These are phyloP conservation scores for Eristalis intricaria DNA, from an alignment of 2,888 invertebrate species.

Conservation along the genomic window DNA sequence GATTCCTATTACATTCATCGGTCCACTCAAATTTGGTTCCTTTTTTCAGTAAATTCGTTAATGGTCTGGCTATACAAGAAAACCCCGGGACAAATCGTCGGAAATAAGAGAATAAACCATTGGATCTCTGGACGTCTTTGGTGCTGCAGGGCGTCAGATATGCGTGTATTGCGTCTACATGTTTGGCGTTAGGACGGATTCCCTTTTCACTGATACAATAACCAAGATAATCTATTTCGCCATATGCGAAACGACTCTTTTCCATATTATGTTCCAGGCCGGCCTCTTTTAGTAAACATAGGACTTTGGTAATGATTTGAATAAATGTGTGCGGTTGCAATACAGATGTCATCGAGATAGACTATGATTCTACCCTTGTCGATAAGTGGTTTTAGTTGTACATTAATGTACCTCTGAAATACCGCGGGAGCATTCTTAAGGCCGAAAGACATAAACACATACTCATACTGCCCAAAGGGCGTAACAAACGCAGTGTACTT, in stretches of 20 bases:
- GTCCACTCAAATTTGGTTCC: not conserved
- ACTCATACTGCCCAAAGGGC: constrained; percentile 70
- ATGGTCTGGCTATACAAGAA: constrained; percentile 73
- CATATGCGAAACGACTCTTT: constrained; percentile 19
- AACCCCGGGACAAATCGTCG: constrained; percentile 37
- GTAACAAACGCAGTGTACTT: constrained; percentile 73
- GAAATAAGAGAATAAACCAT: constrained; percentile 51
- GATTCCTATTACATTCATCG: too few relatives aligned
- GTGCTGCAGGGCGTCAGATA: constrained; percentile 25
- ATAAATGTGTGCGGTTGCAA: constrained; percentile 26
- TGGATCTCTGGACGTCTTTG: constrained; percentile 1
- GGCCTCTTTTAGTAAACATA: constrained; percentile 6
- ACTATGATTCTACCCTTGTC: constrained; percentile 34
- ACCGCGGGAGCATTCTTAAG: too few relatives aligned
- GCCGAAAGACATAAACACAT: too few relatives aligned
- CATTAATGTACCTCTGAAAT: constrained; percentile 61
- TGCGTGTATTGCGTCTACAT: constrained; percentile 16
- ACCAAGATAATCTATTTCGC: constrained; percentile 38
- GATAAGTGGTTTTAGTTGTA: constrained; percentile 21
- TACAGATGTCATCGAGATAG: constrained; percentile 52
- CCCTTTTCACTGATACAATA: constrained; percentile 25
- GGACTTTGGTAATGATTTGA: constrained; percentile 22
- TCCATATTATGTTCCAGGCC: constrained; percentile 15
- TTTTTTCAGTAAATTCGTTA: constrained; percentile 73
- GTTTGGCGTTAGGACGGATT: constrained; percentile 28